These are phyloP conservation scores for Drosophila orena DNA, from an alignment of 1,140 invertebrate species.

Conservation along the genomic window DNA sequence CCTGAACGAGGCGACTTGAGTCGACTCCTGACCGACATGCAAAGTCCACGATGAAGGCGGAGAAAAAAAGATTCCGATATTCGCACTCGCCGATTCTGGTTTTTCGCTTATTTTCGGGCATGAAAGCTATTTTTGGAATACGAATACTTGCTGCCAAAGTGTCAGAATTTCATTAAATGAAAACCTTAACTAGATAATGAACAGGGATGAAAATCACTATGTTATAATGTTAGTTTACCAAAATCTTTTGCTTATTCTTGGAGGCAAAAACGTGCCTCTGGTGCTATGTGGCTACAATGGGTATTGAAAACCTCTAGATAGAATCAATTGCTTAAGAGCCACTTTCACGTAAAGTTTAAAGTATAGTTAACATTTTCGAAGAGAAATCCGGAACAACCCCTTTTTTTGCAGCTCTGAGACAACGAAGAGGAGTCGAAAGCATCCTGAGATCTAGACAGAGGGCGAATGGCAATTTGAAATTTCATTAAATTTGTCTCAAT, in stretches of 20 bases:
- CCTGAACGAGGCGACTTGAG: slow-evolving; percentile 33
- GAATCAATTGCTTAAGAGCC: too few relatives aligned
- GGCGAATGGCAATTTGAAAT: slow-evolving; percentile 76
- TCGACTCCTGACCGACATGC: slow-evolving; percentile 36
- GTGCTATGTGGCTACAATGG: too few relatives aligned
- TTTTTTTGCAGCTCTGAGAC: background rate
- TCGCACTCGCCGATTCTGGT: background rate
- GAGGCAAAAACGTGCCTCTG: too few relatives aligned
- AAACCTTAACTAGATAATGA: too few relatives aligned
- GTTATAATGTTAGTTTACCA: too few relatives aligned
- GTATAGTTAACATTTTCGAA: background rate
- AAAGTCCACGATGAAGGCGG: slow-evolving; percentile 17
- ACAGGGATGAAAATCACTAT: too few relatives aligned
- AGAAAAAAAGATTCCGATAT: slow-evolving; percentile 13
- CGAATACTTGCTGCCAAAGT: too few relatives aligned
- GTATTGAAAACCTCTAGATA: too few relatives aligned
- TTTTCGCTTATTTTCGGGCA: background rate
- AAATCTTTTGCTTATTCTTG: too few relatives aligned
- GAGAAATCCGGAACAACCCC: slow-evolving; percentile 2
- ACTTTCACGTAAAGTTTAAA: background rate
- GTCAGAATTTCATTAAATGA: too few relatives aligned
- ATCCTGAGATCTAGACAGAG: slow-evolving; percentile 60
- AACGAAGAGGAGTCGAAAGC: slow-evolving; percentile 20
- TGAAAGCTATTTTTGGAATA: background rate
- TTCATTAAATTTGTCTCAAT: slow-evolving; percentile 78